Evolutionary conservation across 2,113 vertebrate species (phyloP).

Genomic region (Elanus axillaris): DNA sequence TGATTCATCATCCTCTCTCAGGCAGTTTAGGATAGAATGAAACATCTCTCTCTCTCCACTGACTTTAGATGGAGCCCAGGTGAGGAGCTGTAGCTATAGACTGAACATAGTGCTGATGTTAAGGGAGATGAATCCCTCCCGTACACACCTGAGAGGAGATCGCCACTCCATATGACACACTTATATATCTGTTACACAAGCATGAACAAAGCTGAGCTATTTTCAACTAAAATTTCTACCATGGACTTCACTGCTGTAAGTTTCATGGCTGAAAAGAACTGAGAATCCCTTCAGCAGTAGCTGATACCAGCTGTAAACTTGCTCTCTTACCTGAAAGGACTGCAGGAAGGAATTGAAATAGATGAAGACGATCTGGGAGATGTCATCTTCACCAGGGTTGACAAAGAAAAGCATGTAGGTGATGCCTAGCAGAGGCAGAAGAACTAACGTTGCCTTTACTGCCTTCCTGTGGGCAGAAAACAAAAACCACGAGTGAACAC

Average conservation of each 20-base stretch:
- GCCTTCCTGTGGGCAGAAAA: constrained; percentile 83
- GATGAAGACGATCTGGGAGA: constrained; percentile 96
- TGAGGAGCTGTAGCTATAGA: not conserved
- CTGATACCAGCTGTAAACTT: not conserved
- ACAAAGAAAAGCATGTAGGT: constrained; percentile 99
- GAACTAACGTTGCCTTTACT: constrained; percentile 92
- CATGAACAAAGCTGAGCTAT: not conserved
- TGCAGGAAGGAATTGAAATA: constrained; percentile 99
- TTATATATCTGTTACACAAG: not conserved
- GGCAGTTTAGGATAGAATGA: not conserved
- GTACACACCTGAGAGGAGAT: not conserved
- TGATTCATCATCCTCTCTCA: not conserved
- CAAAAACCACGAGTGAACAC: not conserved
- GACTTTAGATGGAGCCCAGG: not conserved
- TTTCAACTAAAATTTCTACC: not conserved
- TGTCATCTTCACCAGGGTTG: constrained; percentile 93
- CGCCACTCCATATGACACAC: not conserved
- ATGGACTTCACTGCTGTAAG: rapidly evolving
- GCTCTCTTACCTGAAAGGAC: constrained; percentile 90
- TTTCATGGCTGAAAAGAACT: not conserved
- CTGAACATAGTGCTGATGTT: not conserved
- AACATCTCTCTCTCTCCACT: not conserved
- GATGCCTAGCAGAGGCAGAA: constrained; percentile 92
- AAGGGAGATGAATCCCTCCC: not conserved
- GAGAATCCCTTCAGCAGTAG: not conserved